phyloP scores from a whole-genome alignment of 2,113 vertebrate genomes.

The Bujurquina vittata region DNA sequence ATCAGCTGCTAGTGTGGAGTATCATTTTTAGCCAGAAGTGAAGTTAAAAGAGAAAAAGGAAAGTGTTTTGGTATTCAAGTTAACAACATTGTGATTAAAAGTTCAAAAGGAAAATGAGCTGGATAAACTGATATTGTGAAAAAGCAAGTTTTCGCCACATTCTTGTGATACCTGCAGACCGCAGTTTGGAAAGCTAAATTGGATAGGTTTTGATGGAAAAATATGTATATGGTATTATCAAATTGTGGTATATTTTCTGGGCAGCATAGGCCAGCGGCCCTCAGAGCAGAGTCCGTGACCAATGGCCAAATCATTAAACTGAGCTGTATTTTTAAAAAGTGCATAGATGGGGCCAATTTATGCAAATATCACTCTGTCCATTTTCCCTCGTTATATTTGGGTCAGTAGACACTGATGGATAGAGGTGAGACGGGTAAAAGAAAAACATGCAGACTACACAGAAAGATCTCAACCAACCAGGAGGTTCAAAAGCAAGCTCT shows the following conservation, averaged over 20 bases:
- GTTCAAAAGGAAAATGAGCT: background rate
- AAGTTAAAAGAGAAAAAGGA: background rate
- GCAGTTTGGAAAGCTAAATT: too few species aligned
- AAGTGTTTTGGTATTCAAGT: background rate
- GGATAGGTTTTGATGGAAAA: too few species aligned
- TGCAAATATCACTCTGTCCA: background rate
- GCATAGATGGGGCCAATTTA: background rate
- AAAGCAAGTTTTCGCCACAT: background rate
- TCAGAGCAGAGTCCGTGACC: too few species aligned
- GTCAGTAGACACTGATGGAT: too few species aligned
- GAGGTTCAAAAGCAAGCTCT: background rate
- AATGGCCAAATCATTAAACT: too few species aligned
- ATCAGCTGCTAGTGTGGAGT: background rate
- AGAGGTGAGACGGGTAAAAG: background rate
- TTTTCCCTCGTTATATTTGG: too few species aligned
- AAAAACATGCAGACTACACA: background rate
- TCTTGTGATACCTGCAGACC: background rate
- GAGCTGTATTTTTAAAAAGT: background rate
- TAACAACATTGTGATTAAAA: background rate
- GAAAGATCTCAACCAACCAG: background rate
- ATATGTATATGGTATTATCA: too few species aligned
- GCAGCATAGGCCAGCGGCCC: too few species aligned
- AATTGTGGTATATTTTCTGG: too few species aligned
- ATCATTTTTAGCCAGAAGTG: background rate
- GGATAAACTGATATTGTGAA: background rate